These are phyloP conservation scores for Diogma glabrata DNA, from an alignment of 2,888 invertebrate genomes.

Conservation along the genomic window DNA sequence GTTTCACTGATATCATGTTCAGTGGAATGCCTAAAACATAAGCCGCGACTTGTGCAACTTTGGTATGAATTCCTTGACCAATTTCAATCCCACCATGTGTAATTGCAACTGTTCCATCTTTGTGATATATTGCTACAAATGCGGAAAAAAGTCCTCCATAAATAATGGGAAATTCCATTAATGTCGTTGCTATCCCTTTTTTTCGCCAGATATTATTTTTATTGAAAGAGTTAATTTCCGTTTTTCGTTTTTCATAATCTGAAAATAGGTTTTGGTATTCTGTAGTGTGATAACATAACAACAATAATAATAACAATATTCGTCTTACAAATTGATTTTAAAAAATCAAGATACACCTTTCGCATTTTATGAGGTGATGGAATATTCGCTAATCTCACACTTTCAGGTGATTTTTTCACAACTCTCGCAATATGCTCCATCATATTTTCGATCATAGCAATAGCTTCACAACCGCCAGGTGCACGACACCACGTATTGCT, in stretches of 20 bases:
- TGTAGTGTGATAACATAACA: no score
- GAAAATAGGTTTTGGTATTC: no score
- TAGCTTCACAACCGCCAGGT: slow-evolving; percentile 39
- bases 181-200: slow-evolving; percentile 50
- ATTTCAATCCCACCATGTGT: slow-evolving; percentile 58
- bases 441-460: slow-evolving; percentile 49
- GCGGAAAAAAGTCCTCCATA: slow-evolving; percentile 45
- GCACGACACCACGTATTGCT: slow-evolving; percentile 50
- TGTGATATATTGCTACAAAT: slow-evolving; percentile 55
- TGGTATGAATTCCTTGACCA: slow-evolving; percentile 75
- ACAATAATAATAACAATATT: no score
- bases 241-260: slow-evolving; percentile 40
- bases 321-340: slow-evolving; percentile 38
- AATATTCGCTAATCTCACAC: slow-evolving; percentile 47
- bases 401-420: slow-evolving; percentile 43
- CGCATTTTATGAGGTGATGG: slow-evolving; percentile 36
- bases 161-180: slow-evolving; percentile 51
- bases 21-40: slow-evolving; percentile 52
- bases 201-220: slow-evolving; percentile 64
- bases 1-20: slow-evolving; percentile 50
- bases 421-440: slow-evolving; percentile 53
- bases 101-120: slow-evolving; percentile 55
- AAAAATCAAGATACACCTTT: slow-evolving; percentile 42
- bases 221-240: slow-evolving; percentile 43
- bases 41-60: slow-evolving; percentile 60